Evolutionary conservation across 2,888 invertebrate genomes (phyloP), one percentile per base, ranked within the genome.

Genomic region (Cryptus armator): DNA sequence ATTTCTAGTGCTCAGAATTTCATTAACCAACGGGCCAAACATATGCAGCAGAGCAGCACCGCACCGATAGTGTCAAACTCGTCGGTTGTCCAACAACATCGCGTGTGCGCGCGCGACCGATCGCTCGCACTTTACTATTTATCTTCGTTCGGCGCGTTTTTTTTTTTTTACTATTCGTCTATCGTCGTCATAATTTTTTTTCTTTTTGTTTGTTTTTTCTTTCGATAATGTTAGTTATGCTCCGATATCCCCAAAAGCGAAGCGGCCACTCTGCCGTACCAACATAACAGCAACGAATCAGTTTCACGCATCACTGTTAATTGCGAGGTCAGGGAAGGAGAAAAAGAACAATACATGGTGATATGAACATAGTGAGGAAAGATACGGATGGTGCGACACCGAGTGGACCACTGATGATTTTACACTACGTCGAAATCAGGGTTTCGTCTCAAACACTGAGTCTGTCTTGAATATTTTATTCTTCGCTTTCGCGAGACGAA

Each of bases 101-200:
- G 81, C 51, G 79, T 78, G 84, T 53, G 81, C 48, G 81, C 78
- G 84, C 78, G 81, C 81, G 81, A 37, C 37, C 75, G 81, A 68
- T 44, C 67, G 51, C 43, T 29, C 46, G 19, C 66, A 62, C 76
- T 66, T 24, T 14, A 16, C 51, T 53, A 71, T 32, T 37, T 56
- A 24, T 67, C 70, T 43, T 48, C 9, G 68, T 48, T 70, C 67
- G 10, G 62, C 68, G 32, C 48, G 9, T 62, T 37, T 37, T 37
- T 37, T 62, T 37, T 37, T 37, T 37, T 37, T 59, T 19, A 7
- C 10, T 56, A n/a, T 62, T 62, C 29, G 4, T 32, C 62, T 24
- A 64, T 44, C 64, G 72, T 14, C 48, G n/a, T 48, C 16, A 24
- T 46, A 56, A 53, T 64, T 70, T 64, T 53, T 7, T 9, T 37